These are phyloP conservation scores for Parotia lawesii DNA, from an alignment of 2,113 vertebrate species.

Conservation along the genomic window DNA sequence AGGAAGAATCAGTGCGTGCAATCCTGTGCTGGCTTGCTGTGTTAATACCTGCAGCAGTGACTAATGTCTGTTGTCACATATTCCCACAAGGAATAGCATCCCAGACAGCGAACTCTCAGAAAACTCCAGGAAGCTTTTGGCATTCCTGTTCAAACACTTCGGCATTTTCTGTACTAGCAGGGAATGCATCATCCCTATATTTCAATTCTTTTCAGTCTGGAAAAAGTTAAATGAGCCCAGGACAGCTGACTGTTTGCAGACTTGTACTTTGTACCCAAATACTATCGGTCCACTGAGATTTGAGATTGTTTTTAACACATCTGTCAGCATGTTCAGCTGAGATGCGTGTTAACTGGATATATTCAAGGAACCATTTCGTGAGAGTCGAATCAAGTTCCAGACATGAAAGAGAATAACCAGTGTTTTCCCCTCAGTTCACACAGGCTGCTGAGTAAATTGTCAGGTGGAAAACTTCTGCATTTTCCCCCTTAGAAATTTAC, in stretches of 20 bases:
- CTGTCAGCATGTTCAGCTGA: not conserved
- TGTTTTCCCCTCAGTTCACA: not conserved
- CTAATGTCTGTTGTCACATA: constrained; percentile 49
- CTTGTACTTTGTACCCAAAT: not conserved
- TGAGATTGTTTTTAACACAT: not conserved
- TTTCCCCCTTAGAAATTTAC: not conserved
- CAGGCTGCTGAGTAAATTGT: not conserved
- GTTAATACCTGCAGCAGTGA: constrained; percentile 15
- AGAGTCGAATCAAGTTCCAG: not conserved
- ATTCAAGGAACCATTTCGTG: not conserved
- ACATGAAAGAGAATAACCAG: not conserved
- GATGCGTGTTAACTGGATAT: not conserved
- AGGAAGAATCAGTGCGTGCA: not conserved
- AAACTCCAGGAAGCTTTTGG: not conserved
- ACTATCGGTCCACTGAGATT: not conserved
- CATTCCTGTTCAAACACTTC: not conserved
- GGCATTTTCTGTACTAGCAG: not conserved
- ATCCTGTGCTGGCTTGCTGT: not conserved
- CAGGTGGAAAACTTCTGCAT: not conserved
- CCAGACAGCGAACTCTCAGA: constrained; percentile 10
- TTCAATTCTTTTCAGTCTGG: not conserved
- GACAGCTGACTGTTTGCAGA: not conserved
- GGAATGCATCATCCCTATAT: not conserved
- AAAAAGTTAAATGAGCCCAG: not conserved
- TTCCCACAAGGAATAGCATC: constrained; percentile 30